A percentile compares a stretch with the other conserved stretches of the same genome.
These are phyloP conservation scores for Seriola rivoliana DNA, from an alignment of 2,113 vertebrate species.

Conservation along the genomic window DNA sequence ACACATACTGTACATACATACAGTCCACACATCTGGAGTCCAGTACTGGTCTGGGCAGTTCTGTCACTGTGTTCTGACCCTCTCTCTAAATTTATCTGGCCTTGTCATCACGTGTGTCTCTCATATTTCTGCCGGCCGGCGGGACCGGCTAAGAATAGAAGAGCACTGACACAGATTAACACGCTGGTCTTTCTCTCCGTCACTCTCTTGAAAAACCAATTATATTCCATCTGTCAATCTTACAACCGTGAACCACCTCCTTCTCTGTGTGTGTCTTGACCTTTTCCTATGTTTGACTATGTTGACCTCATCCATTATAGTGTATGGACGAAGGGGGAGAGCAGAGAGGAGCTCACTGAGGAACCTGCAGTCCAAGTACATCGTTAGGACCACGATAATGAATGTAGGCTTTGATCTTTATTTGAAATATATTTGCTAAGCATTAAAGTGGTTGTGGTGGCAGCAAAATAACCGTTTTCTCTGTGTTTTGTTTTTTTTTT, in stretches of 20 bases:
- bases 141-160: constrained; percentile 74
- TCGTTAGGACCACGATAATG: not conserved
- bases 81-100: constrained; percentile 72
- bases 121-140: constrained; percentile 76
- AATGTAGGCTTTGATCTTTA: not conserved
- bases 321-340: not conserved
- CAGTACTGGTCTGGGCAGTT: constrained; percentile 1
- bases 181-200: constrained; percentile 22
- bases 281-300: constrained; percentile 10
- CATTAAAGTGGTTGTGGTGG: not conserved
- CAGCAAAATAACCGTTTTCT: not conserved
- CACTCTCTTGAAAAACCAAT: constrained; percentile 24
- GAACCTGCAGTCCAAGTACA: not conserved
- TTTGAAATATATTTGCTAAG: not conserved
- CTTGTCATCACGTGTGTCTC: constrained; percentile 62
- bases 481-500: not conserved
- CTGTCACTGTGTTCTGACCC: constrained; percentile 52
- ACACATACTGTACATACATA: not conserved
- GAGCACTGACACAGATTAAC: constrained; percentile 74
- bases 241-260: not conserved
- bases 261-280: constrained; percentile 3
- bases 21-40: constrained; percentile 52
- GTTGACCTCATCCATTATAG: not conserved
- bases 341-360: not conserved
- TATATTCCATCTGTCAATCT: constrained; percentile 37